Percentiles rank a stretch among this genome's conserved stretches.
Conservation (phyloP, 2,113 vertebrate species). For the Paraplagusia blochii region DNA sequence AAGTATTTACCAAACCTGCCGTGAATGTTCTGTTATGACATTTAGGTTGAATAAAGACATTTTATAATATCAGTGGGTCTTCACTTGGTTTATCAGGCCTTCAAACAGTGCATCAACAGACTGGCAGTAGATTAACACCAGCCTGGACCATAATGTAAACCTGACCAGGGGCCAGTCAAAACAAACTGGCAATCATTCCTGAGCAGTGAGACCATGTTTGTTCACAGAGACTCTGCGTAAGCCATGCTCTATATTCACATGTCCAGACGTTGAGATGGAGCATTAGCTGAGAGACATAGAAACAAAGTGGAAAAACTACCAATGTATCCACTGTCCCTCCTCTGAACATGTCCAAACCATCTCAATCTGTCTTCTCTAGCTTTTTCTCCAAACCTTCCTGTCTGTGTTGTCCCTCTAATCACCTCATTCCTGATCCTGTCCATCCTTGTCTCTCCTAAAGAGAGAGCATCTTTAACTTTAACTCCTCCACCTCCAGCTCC, state of each 20-base stretch:
- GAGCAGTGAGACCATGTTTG: conserved; percentile 46
- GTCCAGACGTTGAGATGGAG: conserved; percentile 5
- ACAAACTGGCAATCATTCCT: conserved; percentile 53
- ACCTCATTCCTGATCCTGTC: no score
- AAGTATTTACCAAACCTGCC: conserved; percentile 27
- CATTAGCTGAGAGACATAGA: neutral
- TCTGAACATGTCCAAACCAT: no score
- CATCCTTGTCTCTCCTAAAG: no score
- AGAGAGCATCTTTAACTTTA: no score
- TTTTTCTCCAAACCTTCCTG: no score
- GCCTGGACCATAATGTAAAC: conserved; percentile 49
- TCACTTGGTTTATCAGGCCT: conserved; percentile 39
- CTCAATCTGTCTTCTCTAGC: no score
- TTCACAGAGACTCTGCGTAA: conserved; percentile 30
- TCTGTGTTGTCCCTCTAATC: no score
- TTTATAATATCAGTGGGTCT: conserved; percentile 34
- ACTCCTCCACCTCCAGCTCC: no score
- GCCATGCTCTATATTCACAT: neutral
- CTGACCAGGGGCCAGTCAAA: conserved; percentile 47
- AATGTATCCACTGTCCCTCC: no score
- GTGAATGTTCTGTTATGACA: conserved; percentile 48
- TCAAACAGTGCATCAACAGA: conserved; percentile 46
- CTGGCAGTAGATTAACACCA: conserved; percentile 56
- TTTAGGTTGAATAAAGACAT: conserved; percentile 46
- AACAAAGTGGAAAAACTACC: neutral